Conservation (phyloP, 2,888 invertebrate genomes). For the Heliconius erato region DNA sequence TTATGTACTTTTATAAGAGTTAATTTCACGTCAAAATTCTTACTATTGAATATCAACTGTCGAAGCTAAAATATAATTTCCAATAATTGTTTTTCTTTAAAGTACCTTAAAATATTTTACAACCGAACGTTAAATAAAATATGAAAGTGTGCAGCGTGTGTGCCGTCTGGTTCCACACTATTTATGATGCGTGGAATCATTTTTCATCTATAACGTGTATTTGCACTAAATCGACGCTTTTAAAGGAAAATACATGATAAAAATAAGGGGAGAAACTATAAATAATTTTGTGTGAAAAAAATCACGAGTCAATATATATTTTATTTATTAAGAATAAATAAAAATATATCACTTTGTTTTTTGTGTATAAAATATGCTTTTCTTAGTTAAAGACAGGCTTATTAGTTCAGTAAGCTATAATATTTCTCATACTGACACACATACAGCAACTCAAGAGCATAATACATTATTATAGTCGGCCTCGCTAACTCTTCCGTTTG, state of each 20-base stretch:
- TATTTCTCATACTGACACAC: too few relatives aligned
- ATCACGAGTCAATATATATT: neutral
- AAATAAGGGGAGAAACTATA: conserved; percentile 2
- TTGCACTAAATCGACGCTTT: conserved; percentile 30
- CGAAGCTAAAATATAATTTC: neutral
- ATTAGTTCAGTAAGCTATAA: too few relatives aligned
- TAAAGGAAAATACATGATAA: conserved; percentile 26
- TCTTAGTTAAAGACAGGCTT: too few relatives aligned
- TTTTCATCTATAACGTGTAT: conserved; percentile 40
- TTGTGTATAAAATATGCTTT: neutral
- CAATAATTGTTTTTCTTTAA: neutral
- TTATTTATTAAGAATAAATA: neutral
- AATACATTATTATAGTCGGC: too few relatives aligned
- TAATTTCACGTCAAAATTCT: too few relatives aligned
- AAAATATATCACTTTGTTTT: neutral
- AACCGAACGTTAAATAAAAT: conserved; percentile 29
- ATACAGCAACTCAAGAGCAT: too few relatives aligned
- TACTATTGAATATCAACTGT: neutral
- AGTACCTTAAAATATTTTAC: conserved; percentile 32
- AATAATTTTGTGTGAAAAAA: neutral
- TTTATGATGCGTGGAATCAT: conserved; percentile 36
- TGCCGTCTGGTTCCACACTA: conserved; percentile 39
- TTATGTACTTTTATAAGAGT: too few relatives aligned
- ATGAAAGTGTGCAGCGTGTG: conserved; percentile 30
- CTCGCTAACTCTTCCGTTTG: too few relatives aligned